Base-by-base conservation (phyloP, 2,797 vertebrate species). In the Pitangus sulphuratus region DNA sequence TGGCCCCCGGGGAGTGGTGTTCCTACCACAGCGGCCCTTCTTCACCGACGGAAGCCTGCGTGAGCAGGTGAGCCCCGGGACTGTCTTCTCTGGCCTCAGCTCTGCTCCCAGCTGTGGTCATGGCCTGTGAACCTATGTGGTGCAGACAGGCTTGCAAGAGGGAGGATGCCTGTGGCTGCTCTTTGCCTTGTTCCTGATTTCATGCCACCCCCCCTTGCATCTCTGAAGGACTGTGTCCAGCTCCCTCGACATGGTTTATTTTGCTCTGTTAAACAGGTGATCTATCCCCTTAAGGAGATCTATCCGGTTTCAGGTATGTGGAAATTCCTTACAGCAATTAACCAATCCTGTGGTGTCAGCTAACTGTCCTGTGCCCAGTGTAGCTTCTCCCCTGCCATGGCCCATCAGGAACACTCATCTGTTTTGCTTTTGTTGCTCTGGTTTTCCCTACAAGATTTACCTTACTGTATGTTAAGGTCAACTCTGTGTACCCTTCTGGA, bases 31-130 rank as follows among this genome's bases (percentile, higher is more conserved):
- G 96, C 99, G 98, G 86, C 98, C 99, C 0, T 99, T 99, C 97
- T 98, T 99, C 95, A 99, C 99, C 0, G 99, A 99, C 0, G 99
- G 99, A 84, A 99, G 98, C 12, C 98, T 99, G 44, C 98, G 99
- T 5, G 99, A 99, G 87, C 99, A 99, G 99, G 99, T 99, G 91
- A 97, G 96, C 89, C 14, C 48, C 24, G 70, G 33, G 25, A 6
- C 61, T 48, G 44, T 35, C n/a, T 78, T n/a, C 61, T 71, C 48
- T 42, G 85, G 30, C 42, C 50, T 37, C 61, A 74, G 76, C 44
- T 65, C 21, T 84, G 48, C 74, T 68, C 53, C 48, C 42, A 33
- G 20, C 51, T 84, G 12, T 26, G 37, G 13, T 40, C 7, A 1
- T 65, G 81, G 33, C 30, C 25, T 62, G 26, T 1, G 1, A 48